Conservation (phyloP, 2,113 vertebrate genomes). For the Chitala chitala region DNA sequence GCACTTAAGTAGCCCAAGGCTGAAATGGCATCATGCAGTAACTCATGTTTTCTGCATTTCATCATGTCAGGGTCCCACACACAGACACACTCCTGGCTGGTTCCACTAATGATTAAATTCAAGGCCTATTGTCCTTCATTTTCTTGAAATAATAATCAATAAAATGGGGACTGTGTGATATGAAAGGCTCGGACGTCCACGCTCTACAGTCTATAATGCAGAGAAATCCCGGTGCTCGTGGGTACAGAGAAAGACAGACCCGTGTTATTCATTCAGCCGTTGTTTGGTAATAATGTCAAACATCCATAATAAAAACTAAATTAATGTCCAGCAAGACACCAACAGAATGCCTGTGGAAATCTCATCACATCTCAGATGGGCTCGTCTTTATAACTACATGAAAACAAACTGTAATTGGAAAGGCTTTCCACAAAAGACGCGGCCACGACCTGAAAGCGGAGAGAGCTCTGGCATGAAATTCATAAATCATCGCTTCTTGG, state of each 20-base stretch:
- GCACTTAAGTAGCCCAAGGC: no score
- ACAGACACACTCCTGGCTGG: no score
- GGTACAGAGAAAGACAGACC: slow-evolving; percentile 1
- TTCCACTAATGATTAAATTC: no score
- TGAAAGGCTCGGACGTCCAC: neutral
- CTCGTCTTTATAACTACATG: slow-evolving; percentile 4
- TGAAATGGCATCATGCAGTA: no score
- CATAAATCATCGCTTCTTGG: slow-evolving; percentile 33
- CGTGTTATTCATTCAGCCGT: neutral
- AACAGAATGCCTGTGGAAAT: slow-evolving; percentile 10
- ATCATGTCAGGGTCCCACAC: no score
- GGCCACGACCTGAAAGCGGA: slow-evolving; percentile 15
- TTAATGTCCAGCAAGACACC: slow-evolving; percentile 14
- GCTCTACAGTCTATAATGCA: neutral
- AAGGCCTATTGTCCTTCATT: neutral
- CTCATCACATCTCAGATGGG: neutral
- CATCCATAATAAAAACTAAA: slow-evolving; percentile 19
- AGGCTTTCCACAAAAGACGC: slow-evolving; percentile 7
- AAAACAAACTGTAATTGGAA: slow-evolving; percentile 5
- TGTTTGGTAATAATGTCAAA: slow-evolving; percentile 16
- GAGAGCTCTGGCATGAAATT: slow-evolving; percentile 22
- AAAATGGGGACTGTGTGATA: neutral
- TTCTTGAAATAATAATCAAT: no score
- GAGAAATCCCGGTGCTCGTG: neutral
- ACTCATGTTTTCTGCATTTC: no score